These are phyloP conservation scores for Cyclophora punctaria DNA, from an alignment of 2,888 invertebrate species.

Conservation along the genomic window DNA sequence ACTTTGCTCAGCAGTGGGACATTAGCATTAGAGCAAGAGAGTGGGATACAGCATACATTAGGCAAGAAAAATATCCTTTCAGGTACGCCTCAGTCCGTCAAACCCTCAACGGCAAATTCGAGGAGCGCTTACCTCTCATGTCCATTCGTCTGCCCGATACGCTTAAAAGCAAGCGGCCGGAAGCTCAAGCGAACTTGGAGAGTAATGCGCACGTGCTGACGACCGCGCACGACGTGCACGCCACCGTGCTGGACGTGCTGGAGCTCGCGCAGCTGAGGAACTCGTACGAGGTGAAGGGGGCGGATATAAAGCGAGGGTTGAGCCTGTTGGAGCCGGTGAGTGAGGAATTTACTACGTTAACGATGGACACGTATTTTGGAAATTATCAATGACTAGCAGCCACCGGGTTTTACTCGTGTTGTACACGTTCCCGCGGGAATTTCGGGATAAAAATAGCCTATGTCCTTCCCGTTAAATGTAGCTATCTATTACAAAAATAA, in stretches of 20 bases:
- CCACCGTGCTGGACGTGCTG: slow-evolving; percentile 76
- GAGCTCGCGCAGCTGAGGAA: slow-evolving; percentile 51
- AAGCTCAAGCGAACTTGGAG: slow-evolving; percentile 76
- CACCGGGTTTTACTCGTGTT: too few relatives aligned
- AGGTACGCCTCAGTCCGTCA: slow-evolving; percentile 17
- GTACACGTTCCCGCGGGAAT: too few relatives aligned
- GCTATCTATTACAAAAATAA: too few relatives aligned
- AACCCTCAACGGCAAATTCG: slow-evolving; percentile 24
- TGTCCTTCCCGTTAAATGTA: too few relatives aligned
- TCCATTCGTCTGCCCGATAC: slow-evolving; percentile 83
- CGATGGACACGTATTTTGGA: too few relatives aligned
- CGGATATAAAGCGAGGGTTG: slow-evolving; percentile 70
- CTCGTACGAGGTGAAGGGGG: slow-evolving; percentile 48
- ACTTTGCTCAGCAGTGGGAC: too few relatives aligned
- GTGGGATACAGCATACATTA: too few relatives aligned
- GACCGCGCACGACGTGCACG: slow-evolving; percentile 91
- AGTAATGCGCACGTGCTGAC: slow-evolving; percentile 80
- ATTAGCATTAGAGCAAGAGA: too few relatives aligned
- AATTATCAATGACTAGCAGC: too few relatives aligned
- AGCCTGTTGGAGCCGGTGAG: slow-evolving; percentile 76
- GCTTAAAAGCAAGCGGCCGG: slow-evolving; percentile 77
- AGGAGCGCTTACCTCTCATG: slow-evolving; percentile 28
- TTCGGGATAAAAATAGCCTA: too few relatives aligned
- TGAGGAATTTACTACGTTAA: background rate
- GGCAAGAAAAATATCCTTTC: background rate